phyloP scores from a whole-genome alignment of 1,140 invertebrate species.

The Hylaeus anthracinus region DNA sequence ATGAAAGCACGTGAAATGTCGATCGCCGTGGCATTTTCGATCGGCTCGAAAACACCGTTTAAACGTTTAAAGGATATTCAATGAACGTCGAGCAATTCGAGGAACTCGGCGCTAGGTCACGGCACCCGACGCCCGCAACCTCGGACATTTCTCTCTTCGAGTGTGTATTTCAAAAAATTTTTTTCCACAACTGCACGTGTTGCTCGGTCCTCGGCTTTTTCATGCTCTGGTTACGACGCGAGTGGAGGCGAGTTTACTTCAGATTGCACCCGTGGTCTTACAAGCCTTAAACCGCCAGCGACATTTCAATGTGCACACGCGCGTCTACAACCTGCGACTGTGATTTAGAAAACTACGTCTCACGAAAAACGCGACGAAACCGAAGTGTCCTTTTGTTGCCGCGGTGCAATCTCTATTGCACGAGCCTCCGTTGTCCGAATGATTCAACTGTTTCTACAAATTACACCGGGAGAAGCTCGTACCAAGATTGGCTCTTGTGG shows the following conservation, averaged over 20 bases:
- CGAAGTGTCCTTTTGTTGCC: background rate
- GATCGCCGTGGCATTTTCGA: slow-evolving; percentile 31
- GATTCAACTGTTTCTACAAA: background rate
- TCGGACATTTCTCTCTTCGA: background rate
- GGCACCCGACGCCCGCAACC: background rate
- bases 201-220: slow-evolving; percentile 64
- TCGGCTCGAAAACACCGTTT: slow-evolving; percentile 23
- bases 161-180: slow-evolving; percentile 11
- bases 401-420: background rate
- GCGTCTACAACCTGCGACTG: background rate
- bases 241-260: slow-evolving; percentile 54
- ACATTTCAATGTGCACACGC: slow-evolving; percentile 42
- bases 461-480: too few species aligned
- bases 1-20: slow-evolving; percentile 32
- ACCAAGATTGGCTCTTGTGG: too few species aligned
- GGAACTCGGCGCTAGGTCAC: slow-evolving; percentile 32
- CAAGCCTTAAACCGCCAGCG: slow-evolving; percentile 43
- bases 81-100: slow-evolving; percentile 33
- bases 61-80: slow-evolving; percentile 16
- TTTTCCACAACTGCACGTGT: slow-evolving; percentile 47
- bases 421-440: background rate
- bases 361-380: slow-evolving; percentile 3
- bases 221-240: slow-evolving; percentile 67
- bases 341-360: slow-evolving; percentile 11
- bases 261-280: slow-evolving; percentile 39